phyloP scores from a whole-genome alignment of 2,888 invertebrate species.

The Fragum fragum region DNA sequence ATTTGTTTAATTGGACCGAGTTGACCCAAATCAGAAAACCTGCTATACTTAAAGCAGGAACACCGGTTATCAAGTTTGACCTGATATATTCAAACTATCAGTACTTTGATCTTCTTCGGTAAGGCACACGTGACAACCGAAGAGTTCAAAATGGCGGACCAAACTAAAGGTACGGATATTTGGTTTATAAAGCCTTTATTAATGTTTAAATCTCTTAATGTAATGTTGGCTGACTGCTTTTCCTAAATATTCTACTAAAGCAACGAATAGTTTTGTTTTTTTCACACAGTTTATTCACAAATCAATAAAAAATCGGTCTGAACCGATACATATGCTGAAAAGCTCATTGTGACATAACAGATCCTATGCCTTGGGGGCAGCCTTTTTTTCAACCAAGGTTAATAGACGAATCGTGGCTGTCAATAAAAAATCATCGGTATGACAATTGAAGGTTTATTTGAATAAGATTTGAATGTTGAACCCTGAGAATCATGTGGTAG shows the following conservation, averaged over 20 bases:
- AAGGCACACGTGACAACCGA: slow-evolving; percentile 56
- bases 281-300: no score
- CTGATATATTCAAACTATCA: not conserved
- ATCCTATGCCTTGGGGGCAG: no score
- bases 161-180: slow-evolving; percentile 20
- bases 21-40: no score
- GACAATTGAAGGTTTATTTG: no score
- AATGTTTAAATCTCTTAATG: not conserved
- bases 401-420: no score
- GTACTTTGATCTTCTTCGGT: not conserved
- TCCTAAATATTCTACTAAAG: not conserved
- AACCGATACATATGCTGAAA: not conserved
- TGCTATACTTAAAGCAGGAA: no score
- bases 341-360: not conserved
- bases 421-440: no score
- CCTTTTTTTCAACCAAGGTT: no score
- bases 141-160: slow-evolving; percentile 69
- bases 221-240: not conserved
- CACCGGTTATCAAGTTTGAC: slow-evolving; percentile 10
- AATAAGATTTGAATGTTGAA: no score
- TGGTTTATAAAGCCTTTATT: not conserved
- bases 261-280: not conserved
- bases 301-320: not conserved
- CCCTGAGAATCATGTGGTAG: no score
- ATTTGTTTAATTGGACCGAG: no score